Conservation (phyloP, 2,113 vertebrate species). For the Coryphaenoides rupestris region DNA sequence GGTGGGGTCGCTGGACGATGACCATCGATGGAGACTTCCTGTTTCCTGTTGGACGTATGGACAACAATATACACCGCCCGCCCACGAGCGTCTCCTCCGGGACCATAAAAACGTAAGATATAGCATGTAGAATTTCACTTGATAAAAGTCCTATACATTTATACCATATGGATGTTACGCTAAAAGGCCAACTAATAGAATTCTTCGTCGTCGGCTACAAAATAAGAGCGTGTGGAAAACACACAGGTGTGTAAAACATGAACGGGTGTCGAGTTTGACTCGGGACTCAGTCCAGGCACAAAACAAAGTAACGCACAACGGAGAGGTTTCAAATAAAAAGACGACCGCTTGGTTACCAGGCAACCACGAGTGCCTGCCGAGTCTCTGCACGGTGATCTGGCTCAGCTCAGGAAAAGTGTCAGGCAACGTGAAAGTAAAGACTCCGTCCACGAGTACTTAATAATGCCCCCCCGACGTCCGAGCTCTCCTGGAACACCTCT, state of each 20-base stretch:
- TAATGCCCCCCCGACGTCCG: constrained; percentile 58
- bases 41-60: constrained; percentile 17
- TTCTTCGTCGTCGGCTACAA: constrained; percentile 17
- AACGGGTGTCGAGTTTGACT: constrained; percentile 26
- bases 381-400: constrained; percentile 50
- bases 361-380: too few relatives aligned
- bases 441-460: constrained; percentile 27
- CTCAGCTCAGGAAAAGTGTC: constrained; percentile 56
- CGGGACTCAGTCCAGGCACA: constrained; percentile 54
- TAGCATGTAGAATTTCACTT: constrained; percentile 63
- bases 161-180: constrained; percentile 26
- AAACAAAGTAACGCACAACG: constrained; percentile 33
- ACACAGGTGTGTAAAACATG: constrained; percentile 14
- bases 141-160: constrained; percentile 59
- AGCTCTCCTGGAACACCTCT: background rate
- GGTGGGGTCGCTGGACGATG: background rate
- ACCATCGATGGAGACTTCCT: constrained; percentile 17
- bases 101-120: constrained; percentile 37
- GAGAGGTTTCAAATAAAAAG: too few relatives aligned
- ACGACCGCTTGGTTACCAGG: too few relatives aligned
- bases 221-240: background rate
- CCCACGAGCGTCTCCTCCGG: constrained; percentile 25
- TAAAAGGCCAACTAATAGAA: constrained; percentile 42
- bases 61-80: constrained; percentile 23
- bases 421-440: constrained; percentile 35